Evolutionary conservation across 1,140 invertebrate species (phyloP).

Genomic region (Calephelis virginiensis): DNA sequence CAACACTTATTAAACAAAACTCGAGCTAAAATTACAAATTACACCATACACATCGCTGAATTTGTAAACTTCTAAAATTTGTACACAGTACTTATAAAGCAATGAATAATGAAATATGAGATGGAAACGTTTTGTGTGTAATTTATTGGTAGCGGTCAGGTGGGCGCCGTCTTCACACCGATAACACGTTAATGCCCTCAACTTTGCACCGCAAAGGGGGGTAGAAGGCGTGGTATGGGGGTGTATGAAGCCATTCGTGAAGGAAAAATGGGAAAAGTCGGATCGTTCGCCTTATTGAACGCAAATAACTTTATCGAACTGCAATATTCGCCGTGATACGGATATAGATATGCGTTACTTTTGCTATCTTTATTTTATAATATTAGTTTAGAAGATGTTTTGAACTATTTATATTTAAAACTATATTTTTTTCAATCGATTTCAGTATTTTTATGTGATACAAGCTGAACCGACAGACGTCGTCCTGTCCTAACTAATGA

Average conservation of each 20-base stretch:
- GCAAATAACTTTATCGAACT: constrained; percentile 71
- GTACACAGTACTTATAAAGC: constrained; percentile 17
- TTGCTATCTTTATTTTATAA: constrained; percentile 6
- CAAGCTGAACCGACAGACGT: too few species aligned
- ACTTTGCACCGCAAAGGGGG: constrained; percentile 76
- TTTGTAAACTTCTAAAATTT: neutral
- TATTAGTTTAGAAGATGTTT: neutral
- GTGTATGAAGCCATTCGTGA: constrained; percentile 45
- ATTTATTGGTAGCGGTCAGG: constrained; percentile 53
- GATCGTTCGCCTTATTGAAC: constrained; percentile 74
- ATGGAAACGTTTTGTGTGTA: constrained; percentile 21
- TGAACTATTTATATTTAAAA: neutral
- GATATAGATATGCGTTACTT: constrained; percentile 27
- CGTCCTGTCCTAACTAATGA: too few species aligned
- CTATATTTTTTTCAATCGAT: too few species aligned
- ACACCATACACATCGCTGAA: constrained; percentile 30
- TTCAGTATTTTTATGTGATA: too few species aligned
- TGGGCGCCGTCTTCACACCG: constrained; percentile 73
- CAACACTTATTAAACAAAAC: constrained; percentile 57
- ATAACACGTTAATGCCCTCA: constrained; percentile 80
- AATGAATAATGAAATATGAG: constrained; percentile 29
- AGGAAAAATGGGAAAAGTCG: constrained; percentile 73
- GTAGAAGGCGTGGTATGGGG: constrained; percentile 38
- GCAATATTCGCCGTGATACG: constrained; percentile 48
- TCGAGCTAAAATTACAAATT: neutral